These are phyloP conservation scores for Calephelis perditalis DNA, from an alignment of 2,888 invertebrate genomes.

Conservation along the genomic window DNA sequence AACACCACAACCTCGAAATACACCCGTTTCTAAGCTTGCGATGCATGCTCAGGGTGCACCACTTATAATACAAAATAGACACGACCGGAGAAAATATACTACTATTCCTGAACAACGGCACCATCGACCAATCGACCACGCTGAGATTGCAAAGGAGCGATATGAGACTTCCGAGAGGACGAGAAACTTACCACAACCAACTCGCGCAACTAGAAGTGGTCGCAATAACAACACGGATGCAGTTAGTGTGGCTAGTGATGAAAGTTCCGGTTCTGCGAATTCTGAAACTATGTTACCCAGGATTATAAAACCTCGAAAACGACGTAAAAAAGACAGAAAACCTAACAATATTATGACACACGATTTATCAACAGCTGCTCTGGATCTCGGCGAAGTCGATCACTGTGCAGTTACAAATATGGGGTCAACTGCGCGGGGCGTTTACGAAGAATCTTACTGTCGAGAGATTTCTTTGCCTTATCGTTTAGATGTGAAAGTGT, in stretches of 20 bases:
- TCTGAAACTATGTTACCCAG: conserved; percentile 89
- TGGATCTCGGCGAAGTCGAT: conserved; percentile 67
- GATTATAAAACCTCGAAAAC: conserved; percentile 92
- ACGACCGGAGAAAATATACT: conserved; percentile 72
- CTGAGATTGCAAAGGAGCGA: conserved; percentile 52
- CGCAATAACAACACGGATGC: conserved; percentile 81
- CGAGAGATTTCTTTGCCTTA: conserved; percentile 72
- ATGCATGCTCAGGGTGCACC: conserved; percentile 92
- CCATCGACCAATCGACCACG: conserved; percentile 52
- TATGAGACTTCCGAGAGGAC: conserved; percentile 59
- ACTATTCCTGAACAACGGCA: conserved; percentile 61
- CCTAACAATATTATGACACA: conserved; percentile 77
- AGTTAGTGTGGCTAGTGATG: conserved; percentile 86
- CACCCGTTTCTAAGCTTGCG: conserved; percentile 85
- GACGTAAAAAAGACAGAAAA: conserved; percentile 93
- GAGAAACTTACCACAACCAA: conserved; percentile 62
- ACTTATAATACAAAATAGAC: conserved; percentile 84
- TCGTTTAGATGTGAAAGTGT: conserved; percentile 63
- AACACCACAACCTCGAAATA: conserved; percentile 63
- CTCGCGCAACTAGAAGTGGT: conserved; percentile 59
- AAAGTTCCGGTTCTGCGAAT: conserved; percentile 82
- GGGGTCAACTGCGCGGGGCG: conserved; percentile 47
- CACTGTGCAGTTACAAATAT: conserved; percentile 64
- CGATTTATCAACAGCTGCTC: conserved; percentile 54
- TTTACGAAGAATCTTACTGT: conserved; percentile 71